phyloP scores from a whole-genome alignment of 2,888 invertebrate species.

The Polydrusus cervinus region DNA sequence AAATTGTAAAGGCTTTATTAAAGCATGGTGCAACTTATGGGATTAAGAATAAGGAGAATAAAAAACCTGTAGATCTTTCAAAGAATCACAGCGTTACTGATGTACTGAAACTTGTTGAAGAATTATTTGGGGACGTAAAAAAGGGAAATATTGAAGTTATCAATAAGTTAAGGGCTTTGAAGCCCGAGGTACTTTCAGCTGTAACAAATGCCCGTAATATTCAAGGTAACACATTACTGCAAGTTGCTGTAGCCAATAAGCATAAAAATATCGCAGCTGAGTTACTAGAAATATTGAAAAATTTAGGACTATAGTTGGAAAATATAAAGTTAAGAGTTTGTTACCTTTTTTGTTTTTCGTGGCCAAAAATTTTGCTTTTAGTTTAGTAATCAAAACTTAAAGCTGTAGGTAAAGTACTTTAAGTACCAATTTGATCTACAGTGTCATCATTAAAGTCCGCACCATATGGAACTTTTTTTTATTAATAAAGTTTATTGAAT shows the following conservation, averaged over 20 bases:
- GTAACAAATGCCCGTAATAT: conserved; percentile 56
- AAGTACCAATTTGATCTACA: too few relatives aligned
- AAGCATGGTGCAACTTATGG: conserved; percentile 18
- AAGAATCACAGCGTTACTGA: conserved; percentile 46
- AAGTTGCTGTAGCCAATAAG: conserved; percentile 49
- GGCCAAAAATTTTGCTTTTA: too few relatives aligned
- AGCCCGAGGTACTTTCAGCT: conserved; percentile 42
- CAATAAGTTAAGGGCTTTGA: too few relatives aligned
- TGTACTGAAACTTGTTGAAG: conserved; percentile 54
- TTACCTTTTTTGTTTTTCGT: too few relatives aligned
- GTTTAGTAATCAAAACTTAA: too few relatives aligned
- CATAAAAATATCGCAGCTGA: conserved; percentile 5
- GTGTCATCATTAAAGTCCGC: too few relatives aligned
- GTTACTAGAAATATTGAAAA: conserved; percentile 22
- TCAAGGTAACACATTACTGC: conserved; percentile 55
- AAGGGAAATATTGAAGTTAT: conserved; percentile 1
- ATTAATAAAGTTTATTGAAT: too few relatives aligned
- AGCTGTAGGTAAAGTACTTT: too few relatives aligned
- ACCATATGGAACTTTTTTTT: too few relatives aligned
- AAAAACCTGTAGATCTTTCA: conserved; percentile 31
- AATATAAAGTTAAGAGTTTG: too few relatives aligned
- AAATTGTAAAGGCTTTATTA: conserved; percentile 40
- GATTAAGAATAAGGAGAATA: too few relatives aligned
- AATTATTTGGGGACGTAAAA: not conserved
- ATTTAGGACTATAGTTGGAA: too few relatives aligned